Evolutionary conservation across 2,888 invertebrate species (phyloP), one percentile per base, ranked within the genome.

Genomic region (Mythimna vitellina): DNA sequence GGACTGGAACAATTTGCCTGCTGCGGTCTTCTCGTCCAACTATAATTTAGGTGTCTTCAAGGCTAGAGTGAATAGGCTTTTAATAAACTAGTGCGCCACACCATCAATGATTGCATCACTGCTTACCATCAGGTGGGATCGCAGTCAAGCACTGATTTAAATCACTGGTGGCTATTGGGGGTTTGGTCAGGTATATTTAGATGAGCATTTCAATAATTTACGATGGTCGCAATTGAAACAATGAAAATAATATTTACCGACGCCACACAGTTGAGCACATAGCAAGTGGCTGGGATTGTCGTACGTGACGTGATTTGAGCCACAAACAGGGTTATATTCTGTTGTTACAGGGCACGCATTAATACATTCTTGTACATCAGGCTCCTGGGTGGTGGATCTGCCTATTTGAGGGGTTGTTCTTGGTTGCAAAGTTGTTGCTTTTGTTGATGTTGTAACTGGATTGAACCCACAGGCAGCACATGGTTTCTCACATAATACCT

Each of bases 291-390:
- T 91, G 25, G 89, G 90, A 76, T 96, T 96, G 53, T 66, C 83
- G 78, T 96, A 96, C 0, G 92, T 93, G 2, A 90, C 81, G 1
- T 88, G 82, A 69, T 96, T 87, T n/a, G 92, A 89, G 17, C 95
- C 96, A 80, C 96, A 96, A 3, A 96, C 92, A 1, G 96, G 96
- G 80, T 95, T 94, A 83, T 93, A 93, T 82, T 94, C 91, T 0
- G 89, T 46, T 1, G 94, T 92, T 17, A 90, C 87, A 0, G 89
- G 89, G 70, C 96, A 96, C 8, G 38, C 35, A 3, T 67, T 75
- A 5, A 86, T 61, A 70, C 89, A 89, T 5, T 57, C 46, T 35
- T 69, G 29, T 32, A 67, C 3, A 29, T 53, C 57, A 57, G 77
- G 60, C 17, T 73, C 58, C 10, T 51, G 60, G 4, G 63, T 70